Base-by-base conservation (phyloP, 2,888 invertebrate genomes). In the Pomacea canaliculata region DNA sequence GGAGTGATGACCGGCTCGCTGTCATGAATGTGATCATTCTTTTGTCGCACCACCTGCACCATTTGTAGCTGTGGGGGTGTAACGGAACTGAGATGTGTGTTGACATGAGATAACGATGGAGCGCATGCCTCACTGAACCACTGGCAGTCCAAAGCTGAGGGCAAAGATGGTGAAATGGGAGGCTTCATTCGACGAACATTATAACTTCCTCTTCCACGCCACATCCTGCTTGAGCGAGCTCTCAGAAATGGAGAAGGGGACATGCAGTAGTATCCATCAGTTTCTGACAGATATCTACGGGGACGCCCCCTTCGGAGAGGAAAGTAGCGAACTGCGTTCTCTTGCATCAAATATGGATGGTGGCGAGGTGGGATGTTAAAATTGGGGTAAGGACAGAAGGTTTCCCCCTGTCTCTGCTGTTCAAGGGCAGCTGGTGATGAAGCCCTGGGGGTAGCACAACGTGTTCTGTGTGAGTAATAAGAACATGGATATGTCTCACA, bases 71-170 rank as follows among this genome's bases (percentile, higher is more conserved):
- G 74, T 12, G 74, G 74, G 8, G 19, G 74, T n/a, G n/a, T 23
- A 9, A 49, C 18, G 10, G 49, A n/a, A 4, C n/a, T 62, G 12
- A 48, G 12, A 0, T 46, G 59, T 0, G 62, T n/a, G 48, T 48
- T 37, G n/a, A 60, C 68, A 46, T n/a, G 27, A 23, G 68, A 62
- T 13, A 74, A 23, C 10, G 60, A 46, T 9, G 37, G 60, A 23
- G 37, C 49, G 63, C 69, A 74, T 7, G 74, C 69, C 48, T 69
- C 68, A 67, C 74, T 74, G 69, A 18, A 69, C 74, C 74, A 74
- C 37, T 60, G 60, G 19, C 37, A 59, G 46, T 56, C 67, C 56
- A 59, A 0, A 27, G 73, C 59, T 16, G 37, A 7, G 10, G 46
- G 23, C 16, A 59, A 56, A 4, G 19, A 27, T 16, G 19, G 72